Conservation (phyloP, 2,113 vertebrate genomes). For the Helogale parvula region DNA sequence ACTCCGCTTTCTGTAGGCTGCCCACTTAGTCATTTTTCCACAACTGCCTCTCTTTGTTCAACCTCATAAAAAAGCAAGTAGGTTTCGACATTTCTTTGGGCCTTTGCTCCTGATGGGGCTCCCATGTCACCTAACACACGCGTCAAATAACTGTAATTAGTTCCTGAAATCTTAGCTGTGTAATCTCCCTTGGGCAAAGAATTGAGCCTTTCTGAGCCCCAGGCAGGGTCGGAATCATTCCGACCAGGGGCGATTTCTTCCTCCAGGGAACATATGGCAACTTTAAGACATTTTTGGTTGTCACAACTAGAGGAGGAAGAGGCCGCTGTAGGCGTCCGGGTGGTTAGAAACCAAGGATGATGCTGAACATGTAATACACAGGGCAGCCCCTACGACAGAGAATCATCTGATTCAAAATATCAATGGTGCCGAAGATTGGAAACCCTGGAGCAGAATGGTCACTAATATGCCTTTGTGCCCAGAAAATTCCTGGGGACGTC, state of each 20-base stretch:
- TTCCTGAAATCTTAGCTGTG: not conserved
- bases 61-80: not conserved
- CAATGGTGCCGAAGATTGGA: not conserved
- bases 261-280: not conserved
- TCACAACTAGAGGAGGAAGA: not conserved
- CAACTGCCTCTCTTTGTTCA: not conserved
- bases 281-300: not conserved
- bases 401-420: not conserved
- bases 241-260: not conserved
- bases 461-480: not conserved
- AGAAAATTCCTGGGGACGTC: not conserved
- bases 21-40: not conserved
- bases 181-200: not conserved
- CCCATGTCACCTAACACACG: not conserved
- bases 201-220: not conserved
- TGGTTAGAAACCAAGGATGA: not conserved
- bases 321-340: not conserved
- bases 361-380: accelerated
- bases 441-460: not conserved
- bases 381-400: not conserved
- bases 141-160: not conserved
- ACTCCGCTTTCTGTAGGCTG: not conserved
- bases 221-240: not conserved
- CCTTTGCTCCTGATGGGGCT: not conserved
- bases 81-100: not conserved